These are phyloP conservation scores for Benthosema pterotum DNA, from an alignment of 2,797 vertebrate genomes.

Conservation along the genomic window DNA sequence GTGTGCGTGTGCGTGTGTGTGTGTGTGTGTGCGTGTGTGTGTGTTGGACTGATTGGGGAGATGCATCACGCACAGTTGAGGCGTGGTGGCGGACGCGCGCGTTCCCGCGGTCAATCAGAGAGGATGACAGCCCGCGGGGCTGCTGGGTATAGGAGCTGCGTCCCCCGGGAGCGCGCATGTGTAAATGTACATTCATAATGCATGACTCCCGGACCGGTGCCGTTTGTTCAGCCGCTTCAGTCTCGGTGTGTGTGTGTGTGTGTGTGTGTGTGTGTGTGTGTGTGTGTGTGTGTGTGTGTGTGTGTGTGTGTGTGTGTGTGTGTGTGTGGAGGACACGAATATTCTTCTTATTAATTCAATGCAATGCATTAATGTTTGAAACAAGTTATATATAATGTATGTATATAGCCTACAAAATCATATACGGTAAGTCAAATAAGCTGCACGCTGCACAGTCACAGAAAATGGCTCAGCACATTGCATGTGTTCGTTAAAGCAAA, in stretches of 20 bases:
- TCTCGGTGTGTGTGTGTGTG: constrained; percentile 9
- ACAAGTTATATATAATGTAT: no score
- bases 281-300: not conserved
- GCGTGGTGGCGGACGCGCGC: constrained; percentile 38
- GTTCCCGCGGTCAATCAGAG: constrained; percentile 19
- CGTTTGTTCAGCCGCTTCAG: constrained; percentile 47
- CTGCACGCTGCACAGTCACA: no score
- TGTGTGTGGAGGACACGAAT: no score
- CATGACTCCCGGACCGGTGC: constrained; percentile 38
- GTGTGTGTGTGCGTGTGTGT: constrained; percentile 15
- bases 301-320: not conserved
- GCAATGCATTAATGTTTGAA: no score
- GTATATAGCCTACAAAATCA: no score
- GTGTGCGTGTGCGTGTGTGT: constrained; percentile 2
- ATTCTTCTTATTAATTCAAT: no score
- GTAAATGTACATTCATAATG: constrained; percentile 68
- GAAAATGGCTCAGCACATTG: no score
- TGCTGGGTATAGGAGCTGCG: constrained; percentile 35
- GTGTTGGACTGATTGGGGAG: constrained; percentile 50
- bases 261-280: constrained; percentile 8
- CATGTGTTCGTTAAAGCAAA: no score
- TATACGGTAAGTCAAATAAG: no score
- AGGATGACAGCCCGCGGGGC: not conserved
- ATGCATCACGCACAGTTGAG: constrained; percentile 58
- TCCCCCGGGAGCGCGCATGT: constrained; percentile 50